Evolutionary conservation across 2,113 vertebrate species (phyloP).

Genomic region (Eptesicus fuscus): DNA sequence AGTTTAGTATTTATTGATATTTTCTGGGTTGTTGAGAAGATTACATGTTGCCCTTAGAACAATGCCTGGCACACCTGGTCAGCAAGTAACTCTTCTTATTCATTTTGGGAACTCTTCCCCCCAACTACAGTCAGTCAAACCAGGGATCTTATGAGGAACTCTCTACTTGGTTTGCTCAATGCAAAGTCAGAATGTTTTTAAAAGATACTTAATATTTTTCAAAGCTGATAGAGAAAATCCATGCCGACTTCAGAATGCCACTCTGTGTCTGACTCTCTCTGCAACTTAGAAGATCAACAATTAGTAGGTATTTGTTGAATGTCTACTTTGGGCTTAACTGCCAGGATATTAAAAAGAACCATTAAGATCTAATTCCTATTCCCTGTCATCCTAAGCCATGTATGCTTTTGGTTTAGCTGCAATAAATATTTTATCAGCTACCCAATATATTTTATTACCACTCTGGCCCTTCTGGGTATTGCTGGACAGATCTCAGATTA

Average conservation of each 20-base stretch:
- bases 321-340: background rate
- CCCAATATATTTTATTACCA: slow-evolving; percentile 28
- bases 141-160: background rate
- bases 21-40: background rate
- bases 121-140: background rate
- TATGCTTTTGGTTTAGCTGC: slow-evolving; percentile 39
- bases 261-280: background rate
- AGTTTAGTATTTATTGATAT: background rate
- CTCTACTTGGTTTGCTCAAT: background rate
- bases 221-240: background rate
- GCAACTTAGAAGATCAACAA: background rate
- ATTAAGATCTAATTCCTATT: background rate
- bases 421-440: slow-evolving; percentile 54
- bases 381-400: background rate
- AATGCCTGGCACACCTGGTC: background rate
- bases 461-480: slow-evolving; percentile 38
- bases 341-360: background rate
- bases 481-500: slow-evolving; percentile 28
- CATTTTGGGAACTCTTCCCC: background rate
- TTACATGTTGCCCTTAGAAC: background rate
- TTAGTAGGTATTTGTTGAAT: background rate
- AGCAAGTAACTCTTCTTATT: background rate
- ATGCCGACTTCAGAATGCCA: background rate
- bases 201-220: background rate
- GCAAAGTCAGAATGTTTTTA: background rate